Evolutionary conservation across 2,888 invertebrate species (phyloP), one percentile per base, ranked within the genome.

Genomic region (Octonoba sinensis): DNA sequence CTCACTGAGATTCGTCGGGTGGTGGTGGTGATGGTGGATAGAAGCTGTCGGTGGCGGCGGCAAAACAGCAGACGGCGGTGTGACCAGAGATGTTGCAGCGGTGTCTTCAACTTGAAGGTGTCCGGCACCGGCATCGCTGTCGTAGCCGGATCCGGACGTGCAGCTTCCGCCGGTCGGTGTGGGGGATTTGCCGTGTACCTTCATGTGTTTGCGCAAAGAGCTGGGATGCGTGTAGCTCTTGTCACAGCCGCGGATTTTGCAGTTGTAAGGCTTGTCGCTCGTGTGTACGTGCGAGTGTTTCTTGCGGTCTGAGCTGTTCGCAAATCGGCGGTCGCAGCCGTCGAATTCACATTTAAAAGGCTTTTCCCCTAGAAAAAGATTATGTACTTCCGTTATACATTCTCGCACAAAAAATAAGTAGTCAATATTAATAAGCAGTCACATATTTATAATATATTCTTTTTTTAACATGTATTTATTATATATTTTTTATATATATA

Each of bases 201-300:
- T 97, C 96, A 98, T 97, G 90, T 99, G 99, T 90, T 99, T 99
- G 88, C 99, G 92, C 86, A 99, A 91, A 47, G 97, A 97, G 79
- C 96, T 96, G 36, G 99, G 99, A 90, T 99, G 99, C 74, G 99
- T 99, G 91, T 99, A 99, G 85, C 96, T 96, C 91, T 99, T 99
- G 92, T 98, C 98, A 91, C 99, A 99, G 88, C 98, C 97, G 86
- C 94, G 92, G 84, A 97, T 93, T 87, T 97, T 94, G 90, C 99
- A 99, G 91, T 96, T 96, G 92, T 99, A 98, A 46, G 98, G 98
- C 90, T 99, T 99, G 91, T 99, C 98, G 60, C 96, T 96, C 67
- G 98, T 98, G 91, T 99, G 99, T 69, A 99, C 99, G 91, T 99
- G 99, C 82, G 97, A 97, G 90, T 99, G 99, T 89, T 99, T 99